Base-by-base conservation (phyloP, 2,797 vertebrate species). In the Orestias chungarensis region DNA sequence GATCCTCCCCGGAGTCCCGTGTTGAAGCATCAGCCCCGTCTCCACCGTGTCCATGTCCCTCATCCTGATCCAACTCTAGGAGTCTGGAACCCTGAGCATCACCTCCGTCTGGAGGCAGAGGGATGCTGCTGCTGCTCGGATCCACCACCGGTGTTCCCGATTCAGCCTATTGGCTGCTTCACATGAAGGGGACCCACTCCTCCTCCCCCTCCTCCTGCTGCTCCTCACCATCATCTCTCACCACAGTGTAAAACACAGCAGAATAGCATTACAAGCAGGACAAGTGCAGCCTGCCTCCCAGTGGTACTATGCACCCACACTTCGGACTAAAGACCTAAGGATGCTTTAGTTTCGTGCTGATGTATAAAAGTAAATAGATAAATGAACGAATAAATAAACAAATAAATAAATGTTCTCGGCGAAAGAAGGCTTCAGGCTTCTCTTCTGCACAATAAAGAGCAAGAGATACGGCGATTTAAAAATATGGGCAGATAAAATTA, bases 91-190 rank as follows among this genome's bases (percentile, higher is more conserved):
- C 78, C 68, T 1, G 35, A 1, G 46, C 0, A 14, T 29, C 0
- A n/a, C 4, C 50, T 47, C 47, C 1, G 5, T 76, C 31, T 49
- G 72, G 80, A 84, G 71, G 54, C 75, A 73, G 73, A 62, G 75
- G 33, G 81, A 76, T 80, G 78, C 54, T 79, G 70, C 57, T 74
- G 87, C 52, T 55, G 27, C 54, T 79, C 73, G 52, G 59, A 71
- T 68, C 46, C 73, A 59, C 71, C 27, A 64, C 59, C 5, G 81
- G 64, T 87, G 84, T 66, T 88, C 81, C 67, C 70, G 68, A 70
- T 82, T 54, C 79, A 69, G 71, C 82, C 84, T 77, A 90, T 86
- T 88, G 86, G 88, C 81, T 59, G 74, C 57, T 12, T 29, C 31
- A 47, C 75, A 20, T 66, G 69, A 52, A 62, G 76, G 25, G 68